These are phyloP conservation scores for Channa striata DNA, from an alignment of 2,797 vertebrate species.

Conservation along the genomic window DNA sequence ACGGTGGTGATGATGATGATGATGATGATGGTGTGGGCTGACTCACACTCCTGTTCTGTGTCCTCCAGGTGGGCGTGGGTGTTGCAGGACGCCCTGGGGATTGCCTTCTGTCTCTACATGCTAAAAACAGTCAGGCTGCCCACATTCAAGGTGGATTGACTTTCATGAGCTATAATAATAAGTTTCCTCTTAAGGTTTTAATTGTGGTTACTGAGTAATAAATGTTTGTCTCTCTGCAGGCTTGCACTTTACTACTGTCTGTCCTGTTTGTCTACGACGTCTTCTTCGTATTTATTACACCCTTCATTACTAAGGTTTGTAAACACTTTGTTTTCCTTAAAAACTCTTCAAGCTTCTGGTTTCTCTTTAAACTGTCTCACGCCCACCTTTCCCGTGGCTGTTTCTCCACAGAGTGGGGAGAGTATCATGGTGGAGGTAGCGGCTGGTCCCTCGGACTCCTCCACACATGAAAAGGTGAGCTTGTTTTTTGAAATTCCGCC, in stretches of 20 bases:
- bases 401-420: slow-evolving; percentile 87
- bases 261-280: slow-evolving; percentile 96
- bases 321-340: neutral
- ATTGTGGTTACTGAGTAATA: neutral
- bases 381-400: neutral
- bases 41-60: slow-evolving; percentile 30
- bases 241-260: slow-evolving; percentile 92
- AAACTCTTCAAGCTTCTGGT: neutral
- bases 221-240: slow-evolving; percentile 77
- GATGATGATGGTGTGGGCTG: slow-evolving; percentile 1
- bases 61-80: slow-evolving; percentile 95
- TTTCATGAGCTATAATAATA: neutral
- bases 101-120: slow-evolving; percentile 97
- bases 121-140: slow-evolving; percentile 95
- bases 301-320: slow-evolving; percentile 92
- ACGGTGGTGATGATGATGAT: neutral
- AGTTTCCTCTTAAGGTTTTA: slow-evolving; percentile 1
- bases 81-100: slow-evolving; percentile 94
- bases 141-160: slow-evolving; percentile 91
- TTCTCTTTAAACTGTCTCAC: neutral
- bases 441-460: slow-evolving; percentile 92
- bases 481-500: slow-evolving; percentile 4
- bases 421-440: slow-evolving; percentile 99
- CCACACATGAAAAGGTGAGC: slow-evolving; percentile 93
- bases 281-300: slow-evolving; percentile 97